A percentile compares a stretch with the other conserved stretches of the same genome.
phyloP scores from a whole-genome alignment of 2,113 vertebrate species.

The Erpornis zantholeuca region DNA sequence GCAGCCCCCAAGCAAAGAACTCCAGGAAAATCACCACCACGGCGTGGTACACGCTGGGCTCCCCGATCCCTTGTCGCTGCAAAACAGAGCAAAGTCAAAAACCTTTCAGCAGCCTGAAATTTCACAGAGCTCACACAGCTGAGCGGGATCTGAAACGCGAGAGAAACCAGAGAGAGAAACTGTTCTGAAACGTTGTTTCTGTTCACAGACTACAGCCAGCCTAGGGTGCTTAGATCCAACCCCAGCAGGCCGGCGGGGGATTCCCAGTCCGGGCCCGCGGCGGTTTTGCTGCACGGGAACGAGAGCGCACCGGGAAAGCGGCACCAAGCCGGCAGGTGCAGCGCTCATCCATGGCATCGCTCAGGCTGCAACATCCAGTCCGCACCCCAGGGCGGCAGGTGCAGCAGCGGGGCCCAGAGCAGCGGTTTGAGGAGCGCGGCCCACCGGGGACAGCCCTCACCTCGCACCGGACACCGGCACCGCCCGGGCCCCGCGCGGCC shows the following conservation, averaged over 20 bases:
- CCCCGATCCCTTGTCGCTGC: conserved; percentile 89
- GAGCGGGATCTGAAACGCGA: too few species aligned
- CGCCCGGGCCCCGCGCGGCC: not conserved
- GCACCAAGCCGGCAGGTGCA: not conserved
- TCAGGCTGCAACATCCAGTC: not conserved
- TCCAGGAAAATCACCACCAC: conserved; percentile 93
- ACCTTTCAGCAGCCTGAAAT: not conserved
- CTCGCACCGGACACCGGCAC: not conserved
- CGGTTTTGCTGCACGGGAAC: not conserved
- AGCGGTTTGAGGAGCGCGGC: not conserved
- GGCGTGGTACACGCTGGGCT: conserved; percentile 90
- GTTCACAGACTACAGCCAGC: not conserved
- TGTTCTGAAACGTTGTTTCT: accelerated
- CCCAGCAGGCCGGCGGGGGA: not conserved
- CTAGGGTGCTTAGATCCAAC: accelerated
- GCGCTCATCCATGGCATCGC: not conserved
- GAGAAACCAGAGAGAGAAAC: not conserved
- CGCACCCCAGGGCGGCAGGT: not conserved
- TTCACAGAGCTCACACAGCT: not conserved
- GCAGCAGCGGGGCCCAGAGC: not conserved
- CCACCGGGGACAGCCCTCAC: not conserved
- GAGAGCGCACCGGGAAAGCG: not conserved
- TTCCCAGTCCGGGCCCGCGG: not conserved
- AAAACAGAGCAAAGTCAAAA: not conserved
- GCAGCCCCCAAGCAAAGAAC: conserved; percentile 90